Conservation (phyloP, 2,113 vertebrate genomes). For the Nycticorax nycticorax region DNA sequence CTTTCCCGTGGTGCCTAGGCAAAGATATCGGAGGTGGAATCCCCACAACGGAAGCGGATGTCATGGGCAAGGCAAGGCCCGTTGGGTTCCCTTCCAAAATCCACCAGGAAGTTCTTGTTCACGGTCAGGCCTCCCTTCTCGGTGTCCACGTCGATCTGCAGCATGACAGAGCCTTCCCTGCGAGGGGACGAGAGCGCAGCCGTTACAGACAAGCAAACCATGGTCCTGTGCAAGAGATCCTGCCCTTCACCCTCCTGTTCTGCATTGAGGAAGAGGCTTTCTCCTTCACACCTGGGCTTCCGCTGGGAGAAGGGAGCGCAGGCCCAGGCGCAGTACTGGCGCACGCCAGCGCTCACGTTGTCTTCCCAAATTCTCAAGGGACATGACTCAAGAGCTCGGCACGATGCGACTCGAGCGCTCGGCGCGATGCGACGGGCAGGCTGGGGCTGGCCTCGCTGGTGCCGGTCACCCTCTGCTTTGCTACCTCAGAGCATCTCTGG, state of each 20-base stretch:
- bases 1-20: background rate
- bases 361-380: background rate
- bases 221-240: accelerated
- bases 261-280: accelerated
- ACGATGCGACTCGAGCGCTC: accelerated
- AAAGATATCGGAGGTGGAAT: slow-evolving; percentile 88
- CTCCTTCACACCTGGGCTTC: background rate
- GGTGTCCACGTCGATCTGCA: slow-evolving; percentile 88
- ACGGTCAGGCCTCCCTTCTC: slow-evolving; percentile 79
- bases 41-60: slow-evolving; percentile 84
- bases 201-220: background rate
- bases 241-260: background rate
- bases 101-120: slow-evolving; percentile 90
- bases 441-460: background rate
- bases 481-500: background rate
- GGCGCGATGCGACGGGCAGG: background rate
- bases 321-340: background rate
- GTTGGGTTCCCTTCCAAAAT: slow-evolving; percentile 87
- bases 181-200: background rate
- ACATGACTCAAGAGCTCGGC: background rate
- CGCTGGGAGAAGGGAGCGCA: background rate
- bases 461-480: background rate
- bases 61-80: slow-evolving; percentile 87
- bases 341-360: background rate
- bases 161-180: slow-evolving; percentile 89